Conservation (phyloP, 2,797 vertebrate species). For the Scomberomorus guttatus region DNA sequence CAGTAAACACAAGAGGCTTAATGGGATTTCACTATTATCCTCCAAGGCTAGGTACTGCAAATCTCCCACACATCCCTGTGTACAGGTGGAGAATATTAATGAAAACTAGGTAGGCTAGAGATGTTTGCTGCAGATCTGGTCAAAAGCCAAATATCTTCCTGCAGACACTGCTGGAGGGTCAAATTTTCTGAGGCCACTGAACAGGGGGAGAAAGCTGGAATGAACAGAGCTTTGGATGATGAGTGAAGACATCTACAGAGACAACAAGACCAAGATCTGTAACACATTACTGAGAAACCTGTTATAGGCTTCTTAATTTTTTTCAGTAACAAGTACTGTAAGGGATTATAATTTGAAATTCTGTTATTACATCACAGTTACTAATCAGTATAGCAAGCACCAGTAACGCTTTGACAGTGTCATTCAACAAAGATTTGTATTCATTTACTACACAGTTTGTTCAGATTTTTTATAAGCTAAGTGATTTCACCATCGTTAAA, state of each 20-base stretch:
- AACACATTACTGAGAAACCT: not conserved
- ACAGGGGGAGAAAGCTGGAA: not conserved
- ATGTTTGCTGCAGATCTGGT: slow-evolving; percentile 48
- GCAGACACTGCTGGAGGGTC: slow-evolving; percentile 5
- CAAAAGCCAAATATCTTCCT: slow-evolving; percentile 42
- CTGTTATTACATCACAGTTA: not conserved
- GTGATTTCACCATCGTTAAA: too few species aligned
- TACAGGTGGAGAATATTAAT: slow-evolving; percentile 78
- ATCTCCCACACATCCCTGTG: slow-evolving; percentile 72
- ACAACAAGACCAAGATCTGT: not conserved
- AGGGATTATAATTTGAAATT: not conserved
- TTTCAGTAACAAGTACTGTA: too few species aligned
- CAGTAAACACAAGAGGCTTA: slow-evolving; percentile 80
- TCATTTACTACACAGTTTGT: too few species aligned
- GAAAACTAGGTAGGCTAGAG: slow-evolving; percentile 55
- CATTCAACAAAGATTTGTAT: too few species aligned
- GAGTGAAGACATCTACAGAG: not conserved
- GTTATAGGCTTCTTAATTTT: not conserved
- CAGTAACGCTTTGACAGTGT: too few species aligned
- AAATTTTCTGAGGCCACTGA: not conserved
- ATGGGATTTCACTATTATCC: slow-evolving; percentile 82
- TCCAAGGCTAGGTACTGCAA: slow-evolving; percentile 75
- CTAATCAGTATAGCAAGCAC: too few species aligned
- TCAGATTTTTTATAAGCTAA: too few species aligned
- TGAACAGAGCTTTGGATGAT: not conserved